These are phyloP conservation scores for Euphonia xanthogaster DNA, from an alignment of 2,797 vertebrate genomes.

Conservation along the genomic window DNA sequence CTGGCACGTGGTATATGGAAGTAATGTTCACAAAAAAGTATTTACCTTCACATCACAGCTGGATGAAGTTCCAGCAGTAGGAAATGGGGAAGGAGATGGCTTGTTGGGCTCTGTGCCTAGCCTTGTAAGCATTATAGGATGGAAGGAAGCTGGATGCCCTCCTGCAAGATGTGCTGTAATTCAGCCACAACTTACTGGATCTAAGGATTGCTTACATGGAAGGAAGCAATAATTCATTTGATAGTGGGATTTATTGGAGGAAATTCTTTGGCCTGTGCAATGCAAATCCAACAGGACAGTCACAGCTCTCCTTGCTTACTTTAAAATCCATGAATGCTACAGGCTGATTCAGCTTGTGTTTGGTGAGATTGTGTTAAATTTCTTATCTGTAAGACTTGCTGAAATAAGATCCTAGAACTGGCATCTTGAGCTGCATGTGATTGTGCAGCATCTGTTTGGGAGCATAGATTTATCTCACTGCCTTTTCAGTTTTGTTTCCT, in stretches of 20 bases:
- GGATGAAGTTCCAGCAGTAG: background rate
- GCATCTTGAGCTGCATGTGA: background rate
- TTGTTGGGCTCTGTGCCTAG: constrained; percentile 15
- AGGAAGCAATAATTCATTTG: constrained; percentile 19
- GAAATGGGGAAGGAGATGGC: constrained; percentile 1
- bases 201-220: constrained; percentile 15
- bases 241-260: background rate
- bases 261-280: background rate
- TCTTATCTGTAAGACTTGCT: background rate
- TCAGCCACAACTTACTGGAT: constrained; percentile 21
- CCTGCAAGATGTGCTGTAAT: constrained; percentile 15
- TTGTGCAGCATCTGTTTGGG: background rate
- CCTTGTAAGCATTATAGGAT: background rate
- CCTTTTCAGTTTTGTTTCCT: background rate
- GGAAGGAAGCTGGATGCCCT: constrained; percentile 33
- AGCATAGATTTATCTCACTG: background rate
- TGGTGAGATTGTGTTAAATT: background rate
- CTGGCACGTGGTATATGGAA: background rate
- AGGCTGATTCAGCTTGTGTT: background rate
- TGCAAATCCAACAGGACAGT: constrained; percentile 13
- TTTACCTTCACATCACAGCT: background rate
- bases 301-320: background rate
- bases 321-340: background rate
- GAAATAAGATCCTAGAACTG: background rate
- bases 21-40: background rate